phyloP scores from a whole-genome alignment of 2,888 invertebrate species.

The Periphyllus acericola region DNA sequence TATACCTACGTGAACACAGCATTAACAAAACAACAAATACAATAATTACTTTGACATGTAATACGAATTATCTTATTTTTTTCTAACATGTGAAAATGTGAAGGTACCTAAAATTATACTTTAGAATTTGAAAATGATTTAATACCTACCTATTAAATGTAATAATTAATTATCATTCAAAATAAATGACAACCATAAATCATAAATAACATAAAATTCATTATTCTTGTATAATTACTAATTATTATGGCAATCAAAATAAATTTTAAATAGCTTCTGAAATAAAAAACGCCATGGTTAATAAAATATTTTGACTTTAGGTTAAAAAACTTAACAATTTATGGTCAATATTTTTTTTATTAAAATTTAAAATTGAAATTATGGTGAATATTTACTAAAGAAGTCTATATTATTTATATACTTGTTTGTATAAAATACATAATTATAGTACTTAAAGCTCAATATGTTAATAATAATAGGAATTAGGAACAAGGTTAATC shows the following conservation, averaged over 20 bases:
- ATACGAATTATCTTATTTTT: conserved; percentile 11
- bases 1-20: neutral
- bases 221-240: neutral
- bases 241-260: neutral
- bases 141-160: neutral
- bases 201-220: neutral
- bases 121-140: neutral
- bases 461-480: too few species aligned
- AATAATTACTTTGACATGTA: neutral
- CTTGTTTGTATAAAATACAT: neutral
- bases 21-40: neutral
- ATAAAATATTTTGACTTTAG: too few species aligned
- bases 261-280: too few species aligned
- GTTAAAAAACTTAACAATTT: too few species aligned
- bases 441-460: neutral
- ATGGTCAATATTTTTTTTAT: too few species aligned
- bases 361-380: too few species aligned
- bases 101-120: conserved; percentile 10
- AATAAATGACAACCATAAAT: neutral
- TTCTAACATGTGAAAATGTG: neutral
- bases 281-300: too few species aligned
- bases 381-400: too few species aligned
- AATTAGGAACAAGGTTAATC: too few species aligned
- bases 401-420: too few species aligned
- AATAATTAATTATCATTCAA: neutral